Base-by-base conservation (phyloP, 2,797 vertebrate genomes). In the Gouania willdenowi region DNA sequence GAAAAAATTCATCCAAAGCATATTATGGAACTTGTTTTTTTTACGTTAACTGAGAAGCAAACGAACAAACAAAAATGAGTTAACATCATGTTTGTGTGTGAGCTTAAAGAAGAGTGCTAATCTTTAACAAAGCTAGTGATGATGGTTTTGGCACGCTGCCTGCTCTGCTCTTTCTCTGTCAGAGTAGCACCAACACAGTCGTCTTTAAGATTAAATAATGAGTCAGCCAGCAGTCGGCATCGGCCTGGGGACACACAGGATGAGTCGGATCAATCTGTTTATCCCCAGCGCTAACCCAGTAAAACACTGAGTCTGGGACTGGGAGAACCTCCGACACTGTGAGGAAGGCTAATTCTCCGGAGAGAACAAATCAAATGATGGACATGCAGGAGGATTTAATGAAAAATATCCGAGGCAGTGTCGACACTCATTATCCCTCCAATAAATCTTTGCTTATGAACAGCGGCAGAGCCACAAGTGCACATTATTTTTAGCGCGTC, bases 151-250 rank as follows among this genome's bases (percentile, higher is more conserved):
- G 58, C 50, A 7, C 4, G 1, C 26, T 48, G 50, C 55, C 68
- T 53, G 28, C 38, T 32, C 6, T 24, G 7, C 30, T 53, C 5
- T 44, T 32, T 35, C 38, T 26, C 29, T 14, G 44, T 48, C 66
- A 61, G 51, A 54, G 51, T 37, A 35, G 39, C 21, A 35, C 62
- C 67, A 70, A 61, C 51, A 50, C 31, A 41, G 20, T n/a, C 19
- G 24, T 27, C 7, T 14, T 26, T 26, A 6, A 19, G 23, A 60
- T 69, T 44, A 54, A 76, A 72, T 77, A 66, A 76, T 80, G 70
- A 82, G 67, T 71, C 66, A 71, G 49, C 42, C 67, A 69, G 74
- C 74, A 78, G 74, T 78, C 74, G 76, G 74, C 65, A 13, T 32
- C 44, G 42, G 53, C 71, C 67, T 11, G 40, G 45, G 67, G 79